Evolutionary conservation across 2,888 invertebrate species (phyloP), one percentile per base, ranked within the genome.

Genomic region (Mellilla xanthometata): DNA sequence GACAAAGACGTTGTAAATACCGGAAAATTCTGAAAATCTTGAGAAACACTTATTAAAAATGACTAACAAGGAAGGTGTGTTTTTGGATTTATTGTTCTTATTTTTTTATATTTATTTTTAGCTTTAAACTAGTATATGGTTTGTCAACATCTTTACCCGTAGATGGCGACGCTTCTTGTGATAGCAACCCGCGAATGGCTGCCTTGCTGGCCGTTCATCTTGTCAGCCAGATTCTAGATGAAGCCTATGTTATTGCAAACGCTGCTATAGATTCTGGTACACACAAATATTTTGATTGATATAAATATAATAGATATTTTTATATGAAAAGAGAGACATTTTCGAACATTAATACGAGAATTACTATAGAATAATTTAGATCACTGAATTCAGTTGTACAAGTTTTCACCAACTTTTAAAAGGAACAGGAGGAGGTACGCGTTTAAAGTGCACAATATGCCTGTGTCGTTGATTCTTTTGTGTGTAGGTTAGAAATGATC

Each of bases 141-240:
- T 35, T 43, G 29, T 31, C 35, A 13, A 28, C 12, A 11, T 45
- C 26, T 47, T 23, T 36, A n/a, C n/a, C n/a, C n/a, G n/a, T n/a
- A 47, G 67, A 68, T 15, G 58, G 52, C 28, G 72, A 72, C 12
- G 51, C 60, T 28, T 38, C 54, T 28, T 34, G 6, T 1, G 53
- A 58, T 7, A 59, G 60, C 35, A 72, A 76, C 38, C 59, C 69
- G 6, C 68, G 69, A 1, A 38, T 70, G 23, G 81, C 79, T 8
- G 72, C 72, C 8, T 55, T 77, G 39, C 49, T 77, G 35, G 88
- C 87, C 23, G 66, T 80, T 5, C 80, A 81, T 54, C 67, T 88
- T 22, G 81, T 89, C 11, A 75, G 74, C 36, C 77, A 86, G 58
- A 72, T 89, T 6, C 60, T 89, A 39, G 81, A 89, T 24, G 87